Conservation (phyloP, 2,113 vertebrate genomes). For the Pseudorasbora parva region DNA sequence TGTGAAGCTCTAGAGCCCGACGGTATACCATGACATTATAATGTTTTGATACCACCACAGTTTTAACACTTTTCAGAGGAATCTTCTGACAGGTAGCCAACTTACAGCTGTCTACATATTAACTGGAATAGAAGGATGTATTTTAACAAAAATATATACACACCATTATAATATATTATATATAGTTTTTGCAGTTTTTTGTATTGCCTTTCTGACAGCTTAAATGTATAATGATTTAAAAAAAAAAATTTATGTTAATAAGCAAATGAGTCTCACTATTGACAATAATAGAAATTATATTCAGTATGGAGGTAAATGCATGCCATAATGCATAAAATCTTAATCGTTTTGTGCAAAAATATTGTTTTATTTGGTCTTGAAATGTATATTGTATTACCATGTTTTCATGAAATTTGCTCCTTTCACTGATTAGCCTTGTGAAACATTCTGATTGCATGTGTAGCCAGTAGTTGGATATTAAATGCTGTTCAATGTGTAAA, state of each 20-base stretch:
- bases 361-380: neutral
- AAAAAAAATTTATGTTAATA: neutral
- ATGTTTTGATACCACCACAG: neutral
- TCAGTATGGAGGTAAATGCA: neutral
- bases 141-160: neutral
- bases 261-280: neutral
- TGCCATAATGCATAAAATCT: neutral
- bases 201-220: neutral
- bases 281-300: neutral
- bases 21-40: neutral
- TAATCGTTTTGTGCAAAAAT: neutral
- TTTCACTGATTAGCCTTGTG: neutral
- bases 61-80: neutral
- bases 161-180: too few species aligned
- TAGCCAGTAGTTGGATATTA: neutral
- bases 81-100: neutral
- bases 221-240: neutral
- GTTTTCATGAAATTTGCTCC: neutral
- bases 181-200: neutral
- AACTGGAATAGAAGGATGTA: neutral
- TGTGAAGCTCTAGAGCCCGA: neutral
- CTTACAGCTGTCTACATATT: neutral
- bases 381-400: neutral
- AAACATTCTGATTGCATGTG: neutral
- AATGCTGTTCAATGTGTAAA: conserved; percentile 11